Conservation (phyloP, 2,797 vertebrate genomes). For the Euphonia xanthogaster region DNA sequence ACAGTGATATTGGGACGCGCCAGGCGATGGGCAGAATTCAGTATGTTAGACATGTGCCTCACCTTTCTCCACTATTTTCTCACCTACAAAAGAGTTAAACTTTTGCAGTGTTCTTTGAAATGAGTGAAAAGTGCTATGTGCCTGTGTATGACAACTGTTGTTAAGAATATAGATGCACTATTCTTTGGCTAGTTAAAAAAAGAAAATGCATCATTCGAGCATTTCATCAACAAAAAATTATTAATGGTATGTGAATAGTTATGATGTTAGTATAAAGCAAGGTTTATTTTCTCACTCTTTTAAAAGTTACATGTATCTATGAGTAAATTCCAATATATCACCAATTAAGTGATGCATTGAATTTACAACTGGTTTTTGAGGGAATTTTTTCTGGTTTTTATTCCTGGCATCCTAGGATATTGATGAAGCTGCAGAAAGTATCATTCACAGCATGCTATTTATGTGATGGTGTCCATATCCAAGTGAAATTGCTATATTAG, state of each 20-base stretch:
- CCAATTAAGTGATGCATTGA: background rate
- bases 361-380: background rate
- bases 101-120: slow-evolving; percentile 33
- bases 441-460: slow-evolving; percentile 71
- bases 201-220: background rate
- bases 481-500: slow-evolving; percentile 27
- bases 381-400: background rate
- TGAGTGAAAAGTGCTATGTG: background rate
- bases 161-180: background rate
- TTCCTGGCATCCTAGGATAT: slow-evolving; percentile 58
- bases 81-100: background rate
- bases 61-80: background rate
- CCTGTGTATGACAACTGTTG: background rate
- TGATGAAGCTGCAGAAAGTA: slow-evolving; percentile 79
- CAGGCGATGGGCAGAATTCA: background rate
- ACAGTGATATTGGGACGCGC: background rate
- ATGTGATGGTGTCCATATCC: slow-evolving; percentile 18
- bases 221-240: background rate
- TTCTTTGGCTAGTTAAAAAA: background rate
- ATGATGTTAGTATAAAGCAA: background rate
- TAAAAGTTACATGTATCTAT: background rate
- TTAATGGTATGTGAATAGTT: background rate
- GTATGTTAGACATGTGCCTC: background rate
- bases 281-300: background rate
- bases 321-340: background rate